Base-by-base conservation (phyloP, 2,113 vertebrate species). In the Festucalex cinctus region DNA sequence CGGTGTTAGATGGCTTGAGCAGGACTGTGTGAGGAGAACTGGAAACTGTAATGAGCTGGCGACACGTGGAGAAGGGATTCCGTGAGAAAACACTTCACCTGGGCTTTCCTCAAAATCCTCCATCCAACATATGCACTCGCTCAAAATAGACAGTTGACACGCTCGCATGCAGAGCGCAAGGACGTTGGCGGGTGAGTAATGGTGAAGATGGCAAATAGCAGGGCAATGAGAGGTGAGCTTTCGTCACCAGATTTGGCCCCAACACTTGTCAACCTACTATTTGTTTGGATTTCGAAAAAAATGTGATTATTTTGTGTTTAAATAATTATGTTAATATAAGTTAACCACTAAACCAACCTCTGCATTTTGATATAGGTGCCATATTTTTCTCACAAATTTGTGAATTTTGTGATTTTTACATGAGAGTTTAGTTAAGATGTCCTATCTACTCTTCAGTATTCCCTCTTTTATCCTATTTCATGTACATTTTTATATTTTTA, bases 11-110 rank as follows among this genome's bases (percentile, higher is more conserved):
- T 66, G 67, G 53, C 65, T 57, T 56, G 57, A 64, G 58, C 58
- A 41, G 71, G 71, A 68, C 59, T 63, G 61, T 58, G 62, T 66
- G 75, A 57, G 19, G 54, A 57, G 54, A 57, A 7, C 6, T 83
- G 84, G 85, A 88, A 89, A 90, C 56, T 86, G 14, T 79, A 83
- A 84, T 49, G 3, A 75, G 65, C 65, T 69, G 24, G 78, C 71
- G 46, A 58, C 57, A 43, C 58, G 65, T 58, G 39, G 60, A 77
- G 32, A 74, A 73, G 82, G 66, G 73, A 85, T 75, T 83, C 78
- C 78, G 66, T 75, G 67, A 73, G 76, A 66, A 80, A 87, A 80
- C 79, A 82, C 73, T 78, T 84, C 81, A 79, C 51, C 70, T 82
- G 84, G 81, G 81, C 75, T 88, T 85, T 79, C 85, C 83, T 84